phyloP scores from a whole-genome alignment of 2,113 vertebrate species.

The Laticauda laticaudata region DNA sequence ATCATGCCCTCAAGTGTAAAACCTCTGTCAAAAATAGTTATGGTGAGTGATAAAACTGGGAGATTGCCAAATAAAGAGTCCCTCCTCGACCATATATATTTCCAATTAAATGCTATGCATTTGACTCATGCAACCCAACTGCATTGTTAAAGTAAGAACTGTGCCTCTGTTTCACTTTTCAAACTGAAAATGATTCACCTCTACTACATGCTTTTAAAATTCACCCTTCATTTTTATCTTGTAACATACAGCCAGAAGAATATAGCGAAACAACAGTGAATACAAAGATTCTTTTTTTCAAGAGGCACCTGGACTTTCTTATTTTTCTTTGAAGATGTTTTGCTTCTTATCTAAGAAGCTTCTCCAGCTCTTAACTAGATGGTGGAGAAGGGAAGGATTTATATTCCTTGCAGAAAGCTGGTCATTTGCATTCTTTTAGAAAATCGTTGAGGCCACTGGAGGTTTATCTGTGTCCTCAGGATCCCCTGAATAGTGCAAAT shows the following conservation, averaged over 20 bases:
- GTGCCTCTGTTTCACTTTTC: slow-evolving; percentile 41
- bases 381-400: not conserved
- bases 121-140: slow-evolving; percentile 53
- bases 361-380: not conserved
- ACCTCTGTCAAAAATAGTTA: slow-evolving; percentile 47
- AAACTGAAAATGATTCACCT: not conserved
- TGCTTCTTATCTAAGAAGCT: not conserved
- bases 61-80: slow-evolving; percentile 56
- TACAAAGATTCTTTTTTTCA: not conserved
- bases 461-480: not conserved
- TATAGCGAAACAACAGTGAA: not conserved
- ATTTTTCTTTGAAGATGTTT: not conserved
- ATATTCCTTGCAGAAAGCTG: not conserved
- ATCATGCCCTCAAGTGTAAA: slow-evolving; percentile 37
- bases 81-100: slow-evolving; percentile 44
- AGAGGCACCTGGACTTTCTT: not conserved
- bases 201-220: slow-evolving; percentile 10
- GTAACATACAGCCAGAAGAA: not conserved
- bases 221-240: no score
- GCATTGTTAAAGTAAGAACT: slow-evolving; percentile 47
- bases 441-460: not conserved
- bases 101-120: slow-evolving; percentile 48
- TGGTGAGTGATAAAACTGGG: slow-evolving; percentile 36
- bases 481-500: not conserved
- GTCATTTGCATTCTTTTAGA: not conserved